Conservation (phyloP, 2,888 invertebrate species). For the Gonocerus acuteangulatus region DNA sequence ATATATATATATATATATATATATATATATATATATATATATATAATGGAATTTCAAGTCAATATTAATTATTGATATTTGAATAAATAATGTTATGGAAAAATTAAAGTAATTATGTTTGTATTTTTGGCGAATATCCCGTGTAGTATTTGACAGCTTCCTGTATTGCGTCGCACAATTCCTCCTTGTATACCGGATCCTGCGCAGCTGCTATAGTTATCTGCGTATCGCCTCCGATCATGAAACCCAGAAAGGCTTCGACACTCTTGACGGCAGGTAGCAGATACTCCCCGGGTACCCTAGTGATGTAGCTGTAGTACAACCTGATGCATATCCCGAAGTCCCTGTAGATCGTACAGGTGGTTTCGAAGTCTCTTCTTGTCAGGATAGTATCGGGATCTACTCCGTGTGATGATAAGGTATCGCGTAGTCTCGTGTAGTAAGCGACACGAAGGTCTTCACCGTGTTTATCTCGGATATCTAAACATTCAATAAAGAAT, state of each 20-base stretch:
- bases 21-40: too few species aligned
- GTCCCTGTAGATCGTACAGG: constrained; percentile 27
- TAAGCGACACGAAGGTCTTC: constrained; percentile 17
- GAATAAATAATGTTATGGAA: too few species aligned
- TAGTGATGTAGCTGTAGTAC: constrained; percentile 28
- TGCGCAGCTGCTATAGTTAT: constrained; percentile 20
- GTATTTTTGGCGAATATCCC: background rate
- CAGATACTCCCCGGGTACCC: constrained; percentile 24
- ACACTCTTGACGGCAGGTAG: constrained; percentile 4
- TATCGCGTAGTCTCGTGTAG: constrained; percentile 12
- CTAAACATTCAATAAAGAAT: too few species aligned
- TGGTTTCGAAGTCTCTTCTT: constrained; percentile 16
- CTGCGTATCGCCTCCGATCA: constrained; percentile 15
- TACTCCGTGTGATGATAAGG: constrained; percentile 13
- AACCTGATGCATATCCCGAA: constrained; percentile 21
- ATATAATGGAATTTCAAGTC: too few species aligned
- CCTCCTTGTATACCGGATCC: constrained; percentile 10
- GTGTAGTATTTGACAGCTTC: constrained; percentile 25
- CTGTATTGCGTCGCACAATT: constrained; percentile 13
- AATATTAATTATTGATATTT: too few species aligned
- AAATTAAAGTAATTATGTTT: too few species aligned
- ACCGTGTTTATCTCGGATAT: constrained; percentile 13
- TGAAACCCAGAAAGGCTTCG: constrained; percentile 24
- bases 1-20: too few species aligned
- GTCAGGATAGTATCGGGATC: constrained; percentile 12